Evolutionary conservation across 2,113 vertebrate species (phyloP), one percentile per base, ranked within the genome.

Genomic region (Semnornis frantzii): DNA sequence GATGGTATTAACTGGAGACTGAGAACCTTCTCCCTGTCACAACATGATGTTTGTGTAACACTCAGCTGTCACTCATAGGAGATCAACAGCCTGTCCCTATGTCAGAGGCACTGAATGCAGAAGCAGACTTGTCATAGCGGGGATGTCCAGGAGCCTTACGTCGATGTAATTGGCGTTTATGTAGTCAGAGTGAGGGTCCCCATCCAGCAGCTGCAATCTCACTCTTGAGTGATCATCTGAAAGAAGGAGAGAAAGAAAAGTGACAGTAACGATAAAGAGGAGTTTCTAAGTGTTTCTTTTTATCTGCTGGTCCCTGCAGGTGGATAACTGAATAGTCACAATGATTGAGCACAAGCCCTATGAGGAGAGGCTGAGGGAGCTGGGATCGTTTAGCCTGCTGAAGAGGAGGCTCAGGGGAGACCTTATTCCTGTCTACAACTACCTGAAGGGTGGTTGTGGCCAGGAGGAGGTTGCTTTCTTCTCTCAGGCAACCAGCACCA

Each of bases 121-220:
- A 4, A 83, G 69, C 72, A 68, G 82, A 5, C 4, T 34, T 91
- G 82, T 42, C 93, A 87, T 3, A 11, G 37, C 2, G n/a, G 85
- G 70, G 12, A 33, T 7, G 74, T 64, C 79, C 75, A 5, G 30
- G 37, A 73, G 64, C 97, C 99, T 99, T 96, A 99, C 99, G 1
- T 99, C 99, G 8, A 99, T 99, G 82, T 99, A 99, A 94, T 99
- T 99, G 97, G 99, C 99, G n/a, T 99, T 99, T 95, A 99, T 99
- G 96, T 99, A 99, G 98, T 99, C 99, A 0, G 99, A 99, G 96
- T 99, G 99, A 12, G 99, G 99, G 97, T 99, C 99, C 94, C 99
- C 99, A 39, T 99, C 99, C 97, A 99, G 97, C 92, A 98, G 98
- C 91, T 99, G 98, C 96, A 99, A 97, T 71, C 99, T 98, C 93